Percentiles rank a stretch among this genome's conserved stretches.
phyloP scores from a whole-genome alignment of 1,140 invertebrate species.

The Drosophila pruinosa region DNA sequence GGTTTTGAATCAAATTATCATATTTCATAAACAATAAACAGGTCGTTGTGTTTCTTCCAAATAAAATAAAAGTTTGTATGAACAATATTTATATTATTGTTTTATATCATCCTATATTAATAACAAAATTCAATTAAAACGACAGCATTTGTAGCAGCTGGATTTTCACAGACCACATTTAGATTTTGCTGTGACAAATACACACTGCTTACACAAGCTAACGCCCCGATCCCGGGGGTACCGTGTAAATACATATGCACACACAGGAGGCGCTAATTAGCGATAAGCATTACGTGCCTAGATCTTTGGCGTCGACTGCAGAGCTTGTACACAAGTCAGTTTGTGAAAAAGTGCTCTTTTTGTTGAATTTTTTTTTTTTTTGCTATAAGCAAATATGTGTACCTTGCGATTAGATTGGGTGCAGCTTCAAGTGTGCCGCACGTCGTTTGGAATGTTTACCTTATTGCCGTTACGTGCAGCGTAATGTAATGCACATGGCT shows the following conservation, averaged over 20 bases:
- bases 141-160: neutral
- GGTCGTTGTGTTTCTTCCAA: too few species aligned
- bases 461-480: conserved; percentile 58
- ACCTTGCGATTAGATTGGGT: conserved; percentile 54
- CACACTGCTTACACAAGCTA: neutral
- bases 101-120: too few species aligned
- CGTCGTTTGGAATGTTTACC: conserved; percentile 54
- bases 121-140: neutral
- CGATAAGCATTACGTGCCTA: conserved; percentile 39
- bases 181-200: neutral
- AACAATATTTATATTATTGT: too few species aligned
- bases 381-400: conserved; percentile 27
- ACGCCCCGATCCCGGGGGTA: conserved; percentile 4
- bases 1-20: neutral
- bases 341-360: conserved; percentile 19
- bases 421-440: conserved; percentile 10
- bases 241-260: neutral
- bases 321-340: too few species aligned
- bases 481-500: conserved; percentile 57
- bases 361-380: conserved; percentile 6
- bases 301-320: conserved; percentile 17
- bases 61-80: neutral
- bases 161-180: neutral
- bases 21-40: neutral
- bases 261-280: conserved; percentile 20